phyloP scores from a whole-genome alignment of 1,140 invertebrate genomes.

The Cephus cinctus region DNA sequence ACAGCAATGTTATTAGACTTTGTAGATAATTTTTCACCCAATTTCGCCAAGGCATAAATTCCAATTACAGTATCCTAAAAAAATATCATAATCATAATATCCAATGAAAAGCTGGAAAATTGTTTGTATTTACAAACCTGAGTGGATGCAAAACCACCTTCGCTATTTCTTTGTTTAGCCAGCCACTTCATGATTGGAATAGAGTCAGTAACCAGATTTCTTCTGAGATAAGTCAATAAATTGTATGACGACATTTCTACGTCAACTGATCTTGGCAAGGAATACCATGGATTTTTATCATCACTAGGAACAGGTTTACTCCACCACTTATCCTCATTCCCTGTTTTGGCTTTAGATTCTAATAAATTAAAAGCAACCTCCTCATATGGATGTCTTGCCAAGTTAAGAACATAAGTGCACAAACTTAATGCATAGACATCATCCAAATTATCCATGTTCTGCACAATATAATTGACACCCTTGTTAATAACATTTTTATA shows the following conservation, averaged over 20 bases:
- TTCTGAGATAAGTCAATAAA: constrained; percentile 66
- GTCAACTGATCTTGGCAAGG: constrained; percentile 70
- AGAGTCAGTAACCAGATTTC: constrained; percentile 67
- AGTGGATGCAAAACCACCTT: constrained; percentile 82
- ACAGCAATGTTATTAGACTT: constrained; percentile 60
- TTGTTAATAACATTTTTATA: constrained; percentile 70
- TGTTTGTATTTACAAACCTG: constrained; percentile 47
- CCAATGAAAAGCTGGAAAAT: not conserved
- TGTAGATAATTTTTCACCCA: constrained; percentile 63
- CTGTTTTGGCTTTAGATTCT: constrained; percentile 50
- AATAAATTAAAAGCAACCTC: constrained; percentile 68
- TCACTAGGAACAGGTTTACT: constrained; percentile 60
- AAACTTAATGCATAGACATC: constrained; percentile 79
- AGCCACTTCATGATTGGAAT: constrained; percentile 84
- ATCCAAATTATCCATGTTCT: constrained; percentile 66
- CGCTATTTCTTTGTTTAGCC: constrained; percentile 74
- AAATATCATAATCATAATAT: constrained; percentile 10
- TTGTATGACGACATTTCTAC: constrained; percentile 90
- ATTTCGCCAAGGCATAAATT: constrained; percentile 69
- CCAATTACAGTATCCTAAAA: constrained; percentile 73
- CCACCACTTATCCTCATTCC: constrained; percentile 73
- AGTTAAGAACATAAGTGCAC: constrained; percentile 73
- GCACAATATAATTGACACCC: constrained; percentile 77
- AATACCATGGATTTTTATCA: constrained; percentile 73
- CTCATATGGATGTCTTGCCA: constrained; percentile 70